Conservation (phyloP, 2,113 vertebrate genomes). For the Halcyon senegalensis region DNA sequence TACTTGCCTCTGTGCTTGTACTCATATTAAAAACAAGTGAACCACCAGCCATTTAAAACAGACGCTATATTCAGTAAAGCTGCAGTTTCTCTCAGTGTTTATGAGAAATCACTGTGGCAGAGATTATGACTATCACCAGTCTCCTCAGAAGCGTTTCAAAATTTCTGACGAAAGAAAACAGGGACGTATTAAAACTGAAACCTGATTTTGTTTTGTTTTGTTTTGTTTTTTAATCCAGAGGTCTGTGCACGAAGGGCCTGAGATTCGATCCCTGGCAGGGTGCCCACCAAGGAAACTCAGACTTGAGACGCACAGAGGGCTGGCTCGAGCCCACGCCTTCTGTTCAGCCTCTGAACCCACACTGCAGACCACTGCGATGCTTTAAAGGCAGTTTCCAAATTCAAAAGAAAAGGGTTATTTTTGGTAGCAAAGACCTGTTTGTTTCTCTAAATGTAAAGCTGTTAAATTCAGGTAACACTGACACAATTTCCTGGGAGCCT, state of each 20-base stretch:
- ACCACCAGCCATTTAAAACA: conserved; percentile 60
- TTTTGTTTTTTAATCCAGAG: not conserved
- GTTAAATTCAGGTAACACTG: conserved; percentile 19
- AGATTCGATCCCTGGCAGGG: not conserved
- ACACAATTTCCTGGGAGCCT: conserved; percentile 11
- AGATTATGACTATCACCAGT: conserved; percentile 52
- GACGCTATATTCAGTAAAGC: conserved; percentile 40
- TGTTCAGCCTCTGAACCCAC: not conserved
- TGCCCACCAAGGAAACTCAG: not conserved
- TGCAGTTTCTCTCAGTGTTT: conserved; percentile 21
- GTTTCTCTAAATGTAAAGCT: conserved; percentile 8
- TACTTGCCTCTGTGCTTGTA: conserved; percentile 55
- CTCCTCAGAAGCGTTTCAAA: conserved; percentile 49
- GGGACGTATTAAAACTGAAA: not conserved
- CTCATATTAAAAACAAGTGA: conserved; percentile 58
- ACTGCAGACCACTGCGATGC: not conserved
- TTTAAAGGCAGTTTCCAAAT: conserved; percentile 17
- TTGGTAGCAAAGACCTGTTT: conserved; percentile 8
- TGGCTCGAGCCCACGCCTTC: not conserved
- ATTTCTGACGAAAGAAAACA: conserved; percentile 48
- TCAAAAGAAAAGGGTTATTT: not conserved
- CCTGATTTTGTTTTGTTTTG: not conserved
- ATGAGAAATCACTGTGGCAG: conserved; percentile 25
- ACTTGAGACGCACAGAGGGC: not conserved
- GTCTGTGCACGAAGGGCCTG: not conserved